Percentiles rank a stretch among this genome's conserved stretches.
Evolutionary conservation across 2,888 invertebrate genomes (phyloP).

Genomic region (Pantelozetes paolii): DNA sequence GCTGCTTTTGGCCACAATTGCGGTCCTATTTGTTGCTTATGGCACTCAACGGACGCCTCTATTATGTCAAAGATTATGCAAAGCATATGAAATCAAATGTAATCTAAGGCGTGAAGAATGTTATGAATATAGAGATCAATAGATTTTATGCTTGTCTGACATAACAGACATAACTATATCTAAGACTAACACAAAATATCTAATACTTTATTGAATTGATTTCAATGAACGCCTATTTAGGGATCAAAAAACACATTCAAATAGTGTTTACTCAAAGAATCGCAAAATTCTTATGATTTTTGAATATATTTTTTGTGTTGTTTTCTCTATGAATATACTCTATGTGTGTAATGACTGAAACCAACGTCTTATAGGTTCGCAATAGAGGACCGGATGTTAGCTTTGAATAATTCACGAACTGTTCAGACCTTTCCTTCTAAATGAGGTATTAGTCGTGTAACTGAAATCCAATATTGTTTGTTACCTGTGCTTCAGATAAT

Average conservation of each 20-base stretch:
- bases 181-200: not conserved
- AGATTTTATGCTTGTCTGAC: constrained; percentile 7
- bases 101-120: not conserved
- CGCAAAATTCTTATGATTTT: not conserved
- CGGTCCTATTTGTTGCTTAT: not conserved
- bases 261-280: not conserved
- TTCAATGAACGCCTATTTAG: not conserved
- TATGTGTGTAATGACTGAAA: constrained; percentile 26
- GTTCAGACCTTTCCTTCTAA: constrained; percentile 20
- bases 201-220: not conserved
- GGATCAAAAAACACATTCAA: not conserved
- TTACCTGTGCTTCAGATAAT: constrained; percentile 2
- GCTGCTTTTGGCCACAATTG: constrained; percentile 4
- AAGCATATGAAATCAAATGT: not conserved
- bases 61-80: constrained; percentile 28
- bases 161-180: constrained; percentile 9
- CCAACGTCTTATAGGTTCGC: not conserved
- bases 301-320: not conserved
- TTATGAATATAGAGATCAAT: constrained; percentile 26
- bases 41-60: constrained; percentile 16
- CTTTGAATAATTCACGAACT: constrained; percentile 22
- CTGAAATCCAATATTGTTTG: constrained; percentile 32
- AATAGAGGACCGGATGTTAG: constrained; percentile 27
- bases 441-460: constrained; percentile 29
- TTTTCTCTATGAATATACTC: not conserved